A percentile compares a stretch with the other conserved stretches of the same genome.
phyloP scores from a whole-genome alignment of 2,113 vertebrate genomes.

The Agelaius phoeniceus region DNA sequence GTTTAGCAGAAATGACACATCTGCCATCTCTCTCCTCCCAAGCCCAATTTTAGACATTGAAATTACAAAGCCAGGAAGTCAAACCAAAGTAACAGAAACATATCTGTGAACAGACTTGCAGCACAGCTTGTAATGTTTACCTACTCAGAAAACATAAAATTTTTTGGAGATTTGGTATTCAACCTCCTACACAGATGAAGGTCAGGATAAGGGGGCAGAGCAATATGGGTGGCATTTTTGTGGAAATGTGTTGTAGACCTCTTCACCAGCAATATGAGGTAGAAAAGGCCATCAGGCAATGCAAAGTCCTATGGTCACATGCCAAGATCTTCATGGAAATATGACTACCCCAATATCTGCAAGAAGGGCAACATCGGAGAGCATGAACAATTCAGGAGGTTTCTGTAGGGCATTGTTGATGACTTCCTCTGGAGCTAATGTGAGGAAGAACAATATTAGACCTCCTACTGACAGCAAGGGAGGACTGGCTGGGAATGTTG shows the following conservation, averaged over 20 bases:
- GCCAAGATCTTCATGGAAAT: accelerated
- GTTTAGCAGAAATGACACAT: neutral
- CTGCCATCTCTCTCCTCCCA: neutral
- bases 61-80: neutral
- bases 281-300: neutral
- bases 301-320: accelerated
- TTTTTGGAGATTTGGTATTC: neutral
- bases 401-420: neutral
- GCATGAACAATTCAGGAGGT: neutral
- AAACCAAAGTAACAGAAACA: neutral
- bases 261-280: neutral
- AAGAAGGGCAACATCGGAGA: neutral
- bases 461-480: neutral
- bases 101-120: neutral
- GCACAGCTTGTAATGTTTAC: neutral
- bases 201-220: neutral
- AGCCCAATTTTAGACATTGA: neutral
- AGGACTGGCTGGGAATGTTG: neutral
- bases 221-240: neutral
- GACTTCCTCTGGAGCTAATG: neutral
- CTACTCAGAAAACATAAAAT: neutral
- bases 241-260: neutral
- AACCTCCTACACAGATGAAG: accelerated
- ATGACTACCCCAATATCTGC: neutral
- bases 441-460: neutral